Percentiles rank a stretch among this genome's conserved stretches.
phyloP scores from a whole-genome alignment of 2,888 invertebrate species.

The Neoaliturus tenellus region DNA sequence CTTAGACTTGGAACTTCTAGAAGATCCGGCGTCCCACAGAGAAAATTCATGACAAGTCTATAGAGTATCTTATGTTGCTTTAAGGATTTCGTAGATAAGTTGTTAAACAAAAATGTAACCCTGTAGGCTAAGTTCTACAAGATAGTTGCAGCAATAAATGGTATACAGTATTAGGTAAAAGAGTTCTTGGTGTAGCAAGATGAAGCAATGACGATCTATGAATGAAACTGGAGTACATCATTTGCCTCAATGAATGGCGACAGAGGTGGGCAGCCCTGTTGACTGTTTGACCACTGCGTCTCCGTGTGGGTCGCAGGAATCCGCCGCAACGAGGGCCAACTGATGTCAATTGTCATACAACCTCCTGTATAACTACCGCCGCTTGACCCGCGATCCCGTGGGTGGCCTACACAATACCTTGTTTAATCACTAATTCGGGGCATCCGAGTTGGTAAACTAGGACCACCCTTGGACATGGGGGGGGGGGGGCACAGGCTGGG shows the following conservation, averaged over 20 bases:
- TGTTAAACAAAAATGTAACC: too few species aligned
- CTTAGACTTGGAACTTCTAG: too few species aligned
- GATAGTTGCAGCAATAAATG: too few species aligned
- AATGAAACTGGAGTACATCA: neutral
- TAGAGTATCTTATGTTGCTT: too few species aligned
- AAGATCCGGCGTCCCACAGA: too few species aligned
- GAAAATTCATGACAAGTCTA: too few species aligned
- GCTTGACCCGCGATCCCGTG: neutral
- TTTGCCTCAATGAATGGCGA: slow-evolving; percentile 9
- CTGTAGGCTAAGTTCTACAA: too few species aligned
- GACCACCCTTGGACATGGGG: neutral
- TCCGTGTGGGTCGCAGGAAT: slow-evolving; percentile 14
- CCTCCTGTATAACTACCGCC: neutral
- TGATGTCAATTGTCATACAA: slow-evolving; percentile 50
- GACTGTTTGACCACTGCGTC: neutral
- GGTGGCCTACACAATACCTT: slow-evolving; percentile 38
- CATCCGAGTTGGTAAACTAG: neutral
- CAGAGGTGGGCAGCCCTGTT: neutral
- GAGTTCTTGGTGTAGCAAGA: too few species aligned
- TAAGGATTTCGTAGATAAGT: too few species aligned
- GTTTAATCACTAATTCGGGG: neutral
- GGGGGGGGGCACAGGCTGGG: too few species aligned
- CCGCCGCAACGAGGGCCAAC: slow-evolving; percentile 43
- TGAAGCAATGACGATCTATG: neutral
- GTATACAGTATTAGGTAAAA: too few species aligned